A percentile compares a stretch with the other conserved stretches of the same genome.
These are phyloP conservation scores for Adrianichthys oophorus DNA, from an alignment of 2,797 vertebrate genomes.

Conservation along the genomic window DNA sequence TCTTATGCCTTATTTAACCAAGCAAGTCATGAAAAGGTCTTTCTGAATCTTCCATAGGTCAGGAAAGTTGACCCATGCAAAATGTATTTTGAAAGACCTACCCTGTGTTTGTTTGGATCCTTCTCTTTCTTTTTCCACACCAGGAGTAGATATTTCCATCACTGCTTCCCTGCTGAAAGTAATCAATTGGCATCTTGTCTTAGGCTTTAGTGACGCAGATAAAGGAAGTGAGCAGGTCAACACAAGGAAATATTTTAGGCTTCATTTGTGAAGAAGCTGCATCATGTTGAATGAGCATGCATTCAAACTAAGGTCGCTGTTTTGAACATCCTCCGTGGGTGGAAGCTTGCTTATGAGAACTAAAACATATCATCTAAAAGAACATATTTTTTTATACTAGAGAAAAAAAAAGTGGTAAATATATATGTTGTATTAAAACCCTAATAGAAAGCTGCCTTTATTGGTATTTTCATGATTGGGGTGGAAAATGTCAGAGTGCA, in stretches of 20 bases:
- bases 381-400: too few relatives aligned
- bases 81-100: conserved; percentile 27
- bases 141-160: conserved; percentile 78
- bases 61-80: conserved; percentile 25
- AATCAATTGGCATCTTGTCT: conserved; percentile 83
- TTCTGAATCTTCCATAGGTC: conserved; percentile 17
- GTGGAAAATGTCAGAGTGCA: too few relatives aligned
- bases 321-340: conserved; percentile 33
- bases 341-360: background rate
- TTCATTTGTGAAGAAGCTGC: conserved; percentile 75
- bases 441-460: too few relatives aligned
- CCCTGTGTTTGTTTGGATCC: conserved; percentile 34
- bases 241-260: conserved; percentile 76
- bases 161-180: conserved; percentile 77
- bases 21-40: conserved; percentile 15
- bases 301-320: conserved; percentile 37
- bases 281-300: conserved; percentile 58
- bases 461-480: too few relatives aligned
- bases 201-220: conserved; percentile 76
- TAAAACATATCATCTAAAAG: too few relatives aligned
- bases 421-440: too few relatives aligned
- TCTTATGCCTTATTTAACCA: conserved; percentile 6
- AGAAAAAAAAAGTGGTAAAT: conserved; percentile 8
- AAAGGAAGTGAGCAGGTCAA: conserved; percentile 73
- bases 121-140: conserved; percentile 41